These are phyloP conservation scores for Stichodactyla helianthus DNA, from an alignment of 64 coral and sea anemone species.

Conservation along the genomic window DNA sequence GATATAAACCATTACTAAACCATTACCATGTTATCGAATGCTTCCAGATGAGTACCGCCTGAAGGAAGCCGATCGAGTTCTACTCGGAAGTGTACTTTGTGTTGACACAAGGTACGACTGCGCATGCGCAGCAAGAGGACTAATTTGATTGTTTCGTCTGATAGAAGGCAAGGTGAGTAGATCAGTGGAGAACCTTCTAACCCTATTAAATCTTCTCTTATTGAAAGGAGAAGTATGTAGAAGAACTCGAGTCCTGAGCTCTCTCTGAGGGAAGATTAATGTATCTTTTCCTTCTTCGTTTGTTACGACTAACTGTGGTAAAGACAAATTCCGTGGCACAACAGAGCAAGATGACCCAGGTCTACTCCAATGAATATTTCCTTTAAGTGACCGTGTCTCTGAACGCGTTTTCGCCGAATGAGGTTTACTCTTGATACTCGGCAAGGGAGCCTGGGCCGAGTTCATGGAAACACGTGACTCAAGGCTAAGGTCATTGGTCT, in stretches of 20 bases:
- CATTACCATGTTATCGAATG: not conserved
- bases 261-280: not conserved
- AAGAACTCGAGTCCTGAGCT: not conserved
- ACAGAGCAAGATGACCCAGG: not conserved
- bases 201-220: not conserved
- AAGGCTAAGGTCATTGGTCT: not conserved
- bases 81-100: not conserved
- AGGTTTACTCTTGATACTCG: not conserved
- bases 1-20: not conserved
- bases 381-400: not conserved
- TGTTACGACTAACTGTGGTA: not conserved
- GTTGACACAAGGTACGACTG: not conserved
- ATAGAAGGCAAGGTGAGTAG: not conserved
- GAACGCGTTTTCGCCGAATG: not conserved
- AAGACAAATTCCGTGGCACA: not conserved
- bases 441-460: not conserved
- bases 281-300: conserved; percentile 6
- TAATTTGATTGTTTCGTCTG: not conserved
- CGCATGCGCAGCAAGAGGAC: not conserved
- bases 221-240: not conserved
- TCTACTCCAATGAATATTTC: not conserved
- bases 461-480: not conserved
- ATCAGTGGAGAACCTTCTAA: not conserved
- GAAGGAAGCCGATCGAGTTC: not conserved
- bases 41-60: not conserved